Evolutionary conservation across 1,140 invertebrate genomes (phyloP).

Genomic region (Pogonognathellus flavescens): DNA sequence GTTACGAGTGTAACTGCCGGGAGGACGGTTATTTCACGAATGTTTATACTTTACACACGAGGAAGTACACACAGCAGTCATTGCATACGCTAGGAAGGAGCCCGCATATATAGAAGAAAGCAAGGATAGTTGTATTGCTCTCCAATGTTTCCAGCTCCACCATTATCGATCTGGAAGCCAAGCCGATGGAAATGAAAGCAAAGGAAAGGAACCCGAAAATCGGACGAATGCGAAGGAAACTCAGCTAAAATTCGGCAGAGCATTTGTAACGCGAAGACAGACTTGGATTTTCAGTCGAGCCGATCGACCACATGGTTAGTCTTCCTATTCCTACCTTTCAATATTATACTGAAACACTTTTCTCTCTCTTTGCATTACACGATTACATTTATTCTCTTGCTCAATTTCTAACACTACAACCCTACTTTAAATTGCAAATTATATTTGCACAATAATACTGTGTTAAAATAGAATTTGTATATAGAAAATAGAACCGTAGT

Average conservation of each 20-base stretch:
- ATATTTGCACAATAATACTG: no score
- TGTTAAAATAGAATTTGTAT: no score
- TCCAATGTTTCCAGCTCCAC: slow-evolving; percentile 20
- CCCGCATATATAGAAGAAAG: background rate
- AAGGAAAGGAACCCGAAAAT: slow-evolving; percentile 19
- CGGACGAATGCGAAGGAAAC: slow-evolving; percentile 1
- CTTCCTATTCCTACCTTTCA: background rate
- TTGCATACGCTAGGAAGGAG: background rate
- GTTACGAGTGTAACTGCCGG: no score
- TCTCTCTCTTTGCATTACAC: background rate
- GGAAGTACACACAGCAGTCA: no score
- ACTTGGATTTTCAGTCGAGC: background rate
- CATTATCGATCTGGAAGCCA: slow-evolving; percentile 24
- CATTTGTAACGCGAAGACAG: background rate
- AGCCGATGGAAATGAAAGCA: slow-evolving; percentile 21
- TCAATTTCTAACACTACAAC: background rate
- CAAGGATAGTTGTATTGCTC: background rate
- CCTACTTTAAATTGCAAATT: background rate
- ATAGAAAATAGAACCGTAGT: no score
- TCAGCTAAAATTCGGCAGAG: slow-evolving; percentile 8
- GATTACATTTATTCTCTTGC: background rate
- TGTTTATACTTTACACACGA: no score
- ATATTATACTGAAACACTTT: background rate
- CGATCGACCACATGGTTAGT: slow-evolving; percentile 40
- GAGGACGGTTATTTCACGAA: no score